Evolutionary conservation across 2,797 vertebrate genomes (phyloP).

Genomic region (Rhadinocentrus ornatus): DNA sequence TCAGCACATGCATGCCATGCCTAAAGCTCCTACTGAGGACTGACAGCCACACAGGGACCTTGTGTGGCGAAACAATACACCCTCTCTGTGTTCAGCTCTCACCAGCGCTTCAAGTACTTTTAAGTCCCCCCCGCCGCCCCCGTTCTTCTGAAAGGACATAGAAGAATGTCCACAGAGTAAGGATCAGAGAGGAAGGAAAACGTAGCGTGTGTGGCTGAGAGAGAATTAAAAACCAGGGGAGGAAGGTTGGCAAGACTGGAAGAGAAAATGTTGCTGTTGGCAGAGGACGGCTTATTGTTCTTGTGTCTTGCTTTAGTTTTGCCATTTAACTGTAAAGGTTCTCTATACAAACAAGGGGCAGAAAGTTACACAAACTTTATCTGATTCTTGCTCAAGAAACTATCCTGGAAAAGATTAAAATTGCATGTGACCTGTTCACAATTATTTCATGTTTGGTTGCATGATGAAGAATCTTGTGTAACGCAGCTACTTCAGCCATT

Average conservation of each 20-base stretch:
- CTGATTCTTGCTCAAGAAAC: not conserved
- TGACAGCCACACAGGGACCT: conserved; percentile 70
- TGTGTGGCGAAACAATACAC: conserved; percentile 72
- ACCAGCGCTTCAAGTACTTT: conserved; percentile 49
- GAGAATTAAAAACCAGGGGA: conserved; percentile 59
- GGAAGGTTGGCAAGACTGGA: conserved; percentile 63
- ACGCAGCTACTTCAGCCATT: conserved; percentile 48
- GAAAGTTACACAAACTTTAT: conserved; percentile 7
- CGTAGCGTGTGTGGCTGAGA: conserved; percentile 54
- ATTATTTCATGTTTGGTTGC: conserved; percentile 19
- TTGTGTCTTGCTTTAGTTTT: conserved; percentile 63
- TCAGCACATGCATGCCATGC: conserved; percentile 72
- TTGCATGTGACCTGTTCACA: not conserved
- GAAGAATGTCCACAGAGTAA: conserved; percentile 47
- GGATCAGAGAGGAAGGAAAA: conserved; percentile 59
- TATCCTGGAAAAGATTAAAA: not conserved
- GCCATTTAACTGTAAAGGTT: conserved; percentile 70
- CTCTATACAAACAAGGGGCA: conserved; percentile 50
- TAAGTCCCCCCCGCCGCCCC: conserved; percentile 18
- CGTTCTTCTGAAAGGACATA: conserved; percentile 23
- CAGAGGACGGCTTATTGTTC: conserved; percentile 78
- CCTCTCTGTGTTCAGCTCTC: conserved; percentile 60
- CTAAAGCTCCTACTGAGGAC: conserved; percentile 62
- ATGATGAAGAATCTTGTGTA: conserved; percentile 25
- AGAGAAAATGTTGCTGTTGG: conserved; percentile 79